A percentile compares a stretch with the other conserved stretches of the same genome.
Conservation (phyloP, 2,113 vertebrate genomes). For the Cricetomys ansorgei region DNA sequence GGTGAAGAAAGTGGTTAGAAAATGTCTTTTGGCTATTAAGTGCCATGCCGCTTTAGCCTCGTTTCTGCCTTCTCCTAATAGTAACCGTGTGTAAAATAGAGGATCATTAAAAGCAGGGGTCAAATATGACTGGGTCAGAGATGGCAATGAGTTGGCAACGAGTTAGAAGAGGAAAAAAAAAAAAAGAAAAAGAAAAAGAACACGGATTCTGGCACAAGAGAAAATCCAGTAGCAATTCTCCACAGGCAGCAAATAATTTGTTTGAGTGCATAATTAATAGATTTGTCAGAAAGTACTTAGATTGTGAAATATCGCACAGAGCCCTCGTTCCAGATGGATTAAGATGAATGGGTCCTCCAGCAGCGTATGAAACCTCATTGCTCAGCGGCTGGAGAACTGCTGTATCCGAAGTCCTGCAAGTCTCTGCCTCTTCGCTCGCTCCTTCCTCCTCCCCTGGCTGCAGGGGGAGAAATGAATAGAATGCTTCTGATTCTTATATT, state of each 20-base stretch:
- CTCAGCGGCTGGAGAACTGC: constrained; percentile 79
- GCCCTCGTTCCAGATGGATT: constrained; percentile 84
- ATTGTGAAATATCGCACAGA: constrained; percentile 85
- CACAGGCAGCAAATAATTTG: constrained; percentile 85
- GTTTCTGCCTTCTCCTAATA: background rate
- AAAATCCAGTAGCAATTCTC: constrained; percentile 82
- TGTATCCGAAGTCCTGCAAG: constrained; percentile 76
- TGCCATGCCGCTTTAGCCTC: background rate
- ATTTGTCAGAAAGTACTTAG: constrained; percentile 88
- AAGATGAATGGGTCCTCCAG: constrained; percentile 85
- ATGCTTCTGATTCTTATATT: constrained; percentile 76
- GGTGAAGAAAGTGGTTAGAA: background rate
- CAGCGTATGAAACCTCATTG: constrained; percentile 82
- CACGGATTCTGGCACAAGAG: constrained; percentile 68
- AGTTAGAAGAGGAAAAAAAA: constrained; percentile 76
- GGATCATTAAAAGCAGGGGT: background rate
- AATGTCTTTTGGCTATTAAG: background rate
- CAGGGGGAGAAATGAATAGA: constrained; percentile 74
- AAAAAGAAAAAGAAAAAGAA: constrained; percentile 71
- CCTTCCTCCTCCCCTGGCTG: constrained; percentile 73
- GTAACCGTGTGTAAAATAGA: constrained; percentile 18
- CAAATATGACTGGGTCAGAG: background rate
- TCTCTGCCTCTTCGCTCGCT: constrained; percentile 75
- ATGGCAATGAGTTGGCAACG: constrained; percentile 71
- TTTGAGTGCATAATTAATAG: constrained; percentile 88